These are phyloP conservation scores for Orthosia gracilis DNA, from an alignment of 2,888 invertebrate species.

Conservation along the genomic window DNA sequence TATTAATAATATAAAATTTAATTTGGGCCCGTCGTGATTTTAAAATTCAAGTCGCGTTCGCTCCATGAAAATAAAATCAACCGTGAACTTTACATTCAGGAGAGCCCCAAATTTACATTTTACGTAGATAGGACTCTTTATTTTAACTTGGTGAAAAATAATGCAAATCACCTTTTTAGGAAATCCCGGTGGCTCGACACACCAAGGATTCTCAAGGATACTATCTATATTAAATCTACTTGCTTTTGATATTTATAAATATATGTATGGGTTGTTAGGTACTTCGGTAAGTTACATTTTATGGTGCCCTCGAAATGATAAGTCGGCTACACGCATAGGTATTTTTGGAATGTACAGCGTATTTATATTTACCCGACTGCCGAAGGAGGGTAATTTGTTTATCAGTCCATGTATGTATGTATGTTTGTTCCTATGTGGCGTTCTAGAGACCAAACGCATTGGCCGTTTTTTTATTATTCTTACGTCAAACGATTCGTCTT, in stretches of 20 bases:
- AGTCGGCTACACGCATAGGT: no score
- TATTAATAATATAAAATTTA: slow-evolving; percentile 67
- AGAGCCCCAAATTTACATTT: slow-evolving; percentile 82
- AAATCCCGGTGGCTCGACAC: slow-evolving; percentile 65
- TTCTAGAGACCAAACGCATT: no score
- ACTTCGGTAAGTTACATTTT: neutral
- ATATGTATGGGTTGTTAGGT: neutral
- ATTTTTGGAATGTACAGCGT: neutral
- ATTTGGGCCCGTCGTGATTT: slow-evolving; percentile 74
- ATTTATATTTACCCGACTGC: no score
- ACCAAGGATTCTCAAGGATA: slow-evolving; percentile 46
- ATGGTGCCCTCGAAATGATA: neutral
- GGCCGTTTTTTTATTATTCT: no score
- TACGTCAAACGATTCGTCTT: no score
- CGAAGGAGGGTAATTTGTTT: no score
- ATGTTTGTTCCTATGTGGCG: no score
- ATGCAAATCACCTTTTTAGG: slow-evolving; percentile 79
- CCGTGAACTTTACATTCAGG: slow-evolving; percentile 83
- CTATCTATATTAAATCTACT: slow-evolving; percentile 4
- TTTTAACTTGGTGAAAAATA: slow-evolving; percentile 79
- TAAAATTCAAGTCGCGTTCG: slow-evolving; percentile 79
- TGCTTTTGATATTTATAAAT: neutral
- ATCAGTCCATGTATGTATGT: no score
- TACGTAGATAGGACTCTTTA: slow-evolving; percentile 76
- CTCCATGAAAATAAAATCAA: slow-evolving; percentile 84